Percentiles rank a stretch among this genome's conserved stretches.
These are phyloP conservation scores for Pygmarrhopalites habei DNA, from an alignment of 1,140 invertebrate species.

Conservation along the genomic window DNA sequence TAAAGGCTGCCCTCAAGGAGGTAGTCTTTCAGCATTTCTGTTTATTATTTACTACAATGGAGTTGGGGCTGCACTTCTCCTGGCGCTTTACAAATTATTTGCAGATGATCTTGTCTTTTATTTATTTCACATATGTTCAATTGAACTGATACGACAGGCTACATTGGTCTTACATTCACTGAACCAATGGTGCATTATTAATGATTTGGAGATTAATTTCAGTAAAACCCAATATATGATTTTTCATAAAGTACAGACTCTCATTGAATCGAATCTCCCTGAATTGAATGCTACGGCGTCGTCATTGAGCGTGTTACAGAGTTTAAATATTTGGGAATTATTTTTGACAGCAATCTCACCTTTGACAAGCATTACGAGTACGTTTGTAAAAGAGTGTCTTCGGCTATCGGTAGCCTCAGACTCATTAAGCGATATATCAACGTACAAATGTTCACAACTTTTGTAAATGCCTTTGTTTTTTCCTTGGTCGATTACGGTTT, in stretches of 20 bases:
- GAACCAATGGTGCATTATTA: not conserved
- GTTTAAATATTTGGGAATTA: not conserved
- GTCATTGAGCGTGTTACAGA: not conserved
- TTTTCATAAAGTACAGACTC: not conserved
- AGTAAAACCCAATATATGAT: not conserved
- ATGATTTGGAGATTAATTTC: not conserved
- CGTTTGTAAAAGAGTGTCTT: not conserved
- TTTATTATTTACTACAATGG: not conserved
- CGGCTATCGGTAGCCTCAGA: not conserved
- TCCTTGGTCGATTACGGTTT: not conserved
- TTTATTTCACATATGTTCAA: not conserved
- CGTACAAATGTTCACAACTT: not conserved
- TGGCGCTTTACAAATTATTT: not conserved
- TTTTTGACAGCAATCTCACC: too few species aligned
- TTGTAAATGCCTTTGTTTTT: too few species aligned
- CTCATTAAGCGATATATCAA: not conserved
- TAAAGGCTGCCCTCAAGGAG: too few species aligned
- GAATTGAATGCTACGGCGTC: not conserved
- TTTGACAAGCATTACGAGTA: not conserved
- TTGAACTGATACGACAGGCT: not conserved
- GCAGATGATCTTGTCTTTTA: not conserved
- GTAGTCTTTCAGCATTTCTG: not conserved
- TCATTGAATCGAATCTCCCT: not conserved
- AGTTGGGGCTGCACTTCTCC: not conserved
- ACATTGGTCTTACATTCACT: not conserved